These are phyloP conservation scores for Pseudoips prasinana DNA, from an alignment of 2,888 invertebrate species.

Conservation along the genomic window DNA sequence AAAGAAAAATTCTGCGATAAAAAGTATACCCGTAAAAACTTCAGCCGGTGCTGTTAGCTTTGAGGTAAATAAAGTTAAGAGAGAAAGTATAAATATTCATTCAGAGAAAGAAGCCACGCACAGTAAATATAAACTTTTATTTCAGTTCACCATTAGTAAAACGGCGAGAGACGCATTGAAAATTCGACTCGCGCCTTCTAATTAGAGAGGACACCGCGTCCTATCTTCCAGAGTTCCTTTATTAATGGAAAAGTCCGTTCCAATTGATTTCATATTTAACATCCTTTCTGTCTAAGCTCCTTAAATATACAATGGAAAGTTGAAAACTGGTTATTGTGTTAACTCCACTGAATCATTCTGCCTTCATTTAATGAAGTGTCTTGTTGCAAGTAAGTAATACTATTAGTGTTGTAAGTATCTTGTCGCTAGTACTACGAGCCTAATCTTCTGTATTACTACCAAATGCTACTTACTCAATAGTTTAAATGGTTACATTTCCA, in stretches of 20 bases:
- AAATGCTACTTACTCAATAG: too few species aligned
- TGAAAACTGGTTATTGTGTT: slow-evolving; percentile 26
- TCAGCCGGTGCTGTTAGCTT: slow-evolving; percentile 46
- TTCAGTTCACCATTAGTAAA: slow-evolving; percentile 67
- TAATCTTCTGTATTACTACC: too few species aligned
- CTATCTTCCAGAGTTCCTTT: slow-evolving; percentile 62
- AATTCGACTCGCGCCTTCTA: slow-evolving; percentile 77
- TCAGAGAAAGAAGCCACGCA: slow-evolving; percentile 63
- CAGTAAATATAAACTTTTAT: slow-evolving; percentile 80
- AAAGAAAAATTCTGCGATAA: slow-evolving; percentile 56
- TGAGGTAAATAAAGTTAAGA: slow-evolving; percentile 68
- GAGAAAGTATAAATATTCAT: slow-evolving; percentile 77
- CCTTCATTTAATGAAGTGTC: slow-evolving; percentile 24
- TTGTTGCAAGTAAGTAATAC: too few species aligned
- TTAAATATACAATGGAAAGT: slow-evolving; percentile 32
- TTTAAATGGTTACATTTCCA: too few species aligned
- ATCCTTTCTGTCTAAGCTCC: slow-evolving; percentile 45
- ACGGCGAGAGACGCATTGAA: slow-evolving; percentile 65
- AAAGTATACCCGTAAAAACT: slow-evolving; percentile 63
- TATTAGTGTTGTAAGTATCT: too few species aligned
- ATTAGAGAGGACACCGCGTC: slow-evolving; percentile 70
- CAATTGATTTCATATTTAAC: slow-evolving; percentile 74
- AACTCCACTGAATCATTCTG: slow-evolving; percentile 19
- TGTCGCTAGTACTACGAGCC: too few species aligned
- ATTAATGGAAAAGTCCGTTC: slow-evolving; percentile 70